These are phyloP conservation scores for Micronycteris hirsuta DNA, from an alignment of 2,113 vertebrate species.

Conservation along the genomic window DNA sequence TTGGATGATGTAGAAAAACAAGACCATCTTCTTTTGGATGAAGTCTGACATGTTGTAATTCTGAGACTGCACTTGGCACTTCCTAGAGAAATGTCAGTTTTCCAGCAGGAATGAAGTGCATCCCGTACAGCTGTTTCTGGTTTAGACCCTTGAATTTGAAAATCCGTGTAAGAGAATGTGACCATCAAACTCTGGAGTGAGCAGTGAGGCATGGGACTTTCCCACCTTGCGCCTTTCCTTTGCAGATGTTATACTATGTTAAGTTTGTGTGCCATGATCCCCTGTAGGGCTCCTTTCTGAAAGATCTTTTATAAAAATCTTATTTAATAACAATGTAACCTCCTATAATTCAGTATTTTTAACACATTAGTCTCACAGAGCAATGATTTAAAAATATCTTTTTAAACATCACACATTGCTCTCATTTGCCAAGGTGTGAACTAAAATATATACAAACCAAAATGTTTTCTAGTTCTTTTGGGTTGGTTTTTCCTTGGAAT, in stretches of 20 bases:
- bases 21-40: slow-evolving; percentile 50
- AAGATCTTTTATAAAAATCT: not conserved
- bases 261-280: not conserved
- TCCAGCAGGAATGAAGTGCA: slow-evolving; percentile 44
- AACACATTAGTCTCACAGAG: not conserved
- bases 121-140: slow-evolving; percentile 64
- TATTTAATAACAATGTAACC: not conserved
- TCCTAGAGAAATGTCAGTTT: slow-evolving; percentile 71
- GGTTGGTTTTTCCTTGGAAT: not conserved
- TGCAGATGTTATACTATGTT: not conserved
- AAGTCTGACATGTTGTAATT: slow-evolving; percentile 57
- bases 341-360: not conserved
- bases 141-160: slow-evolving; percentile 33
- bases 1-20: slow-evolving; percentile 48
- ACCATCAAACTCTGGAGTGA: not conserved
- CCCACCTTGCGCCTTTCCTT: not conserved
- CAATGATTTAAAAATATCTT: not conserved
- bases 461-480: slow-evolving; percentile 24
- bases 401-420: not conserved
- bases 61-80: slow-evolving; percentile 66
- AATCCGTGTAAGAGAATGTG: not conserved
- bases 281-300: not conserved
- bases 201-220: not conserved
- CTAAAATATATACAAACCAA: not conserved
- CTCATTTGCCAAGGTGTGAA: not conserved